A percentile compares a stretch with the other conserved stretches of the same genome.
These are phyloP conservation scores for Norana najaformis DNA, from an alignment of 2,888 invertebrate species.

Conservation along the genomic window DNA sequence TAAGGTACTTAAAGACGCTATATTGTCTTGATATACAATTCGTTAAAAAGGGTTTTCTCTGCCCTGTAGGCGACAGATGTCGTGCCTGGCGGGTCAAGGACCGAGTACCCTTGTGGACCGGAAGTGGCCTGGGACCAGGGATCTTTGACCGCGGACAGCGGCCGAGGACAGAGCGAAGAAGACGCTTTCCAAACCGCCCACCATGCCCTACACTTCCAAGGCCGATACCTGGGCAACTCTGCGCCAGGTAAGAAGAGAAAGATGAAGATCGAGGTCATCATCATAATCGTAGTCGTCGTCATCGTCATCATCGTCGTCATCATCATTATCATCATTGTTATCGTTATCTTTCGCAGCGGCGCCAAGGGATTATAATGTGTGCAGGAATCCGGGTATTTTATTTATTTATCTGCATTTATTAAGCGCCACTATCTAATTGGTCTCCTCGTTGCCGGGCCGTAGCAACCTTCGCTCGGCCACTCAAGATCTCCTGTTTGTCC, in stretches of 20 bases:
- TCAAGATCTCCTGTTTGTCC: no score
- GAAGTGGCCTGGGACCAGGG: neutral
- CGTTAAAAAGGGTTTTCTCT: no score
- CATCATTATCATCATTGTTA: neutral
- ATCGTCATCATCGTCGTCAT: neutral
- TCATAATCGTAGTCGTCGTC: neutral
- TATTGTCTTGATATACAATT: no score
- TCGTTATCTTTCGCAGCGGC: no score
- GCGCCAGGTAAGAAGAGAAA: neutral
- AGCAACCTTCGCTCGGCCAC: no score
- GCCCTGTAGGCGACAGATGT: neutral
- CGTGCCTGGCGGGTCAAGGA: neutral
- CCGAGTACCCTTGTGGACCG: no score
- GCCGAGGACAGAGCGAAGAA: neutral
- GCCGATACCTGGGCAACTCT: neutral
- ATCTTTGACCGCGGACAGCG: neutral
- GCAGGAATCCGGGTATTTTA: no score
- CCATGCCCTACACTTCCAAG: neutral
- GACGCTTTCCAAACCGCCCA: neutral
- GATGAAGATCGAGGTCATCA: neutral
- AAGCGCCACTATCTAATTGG: no score
- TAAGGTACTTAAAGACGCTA: no score
- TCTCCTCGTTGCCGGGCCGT: no score
- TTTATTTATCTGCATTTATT: no score
- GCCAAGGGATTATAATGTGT: no score